Percentiles rank a stretch among this genome's conserved stretches.
Evolutionary conservation across 1,140 invertebrate species (phyloP).

Genomic region (Pogonomyrmex barbatus): DNA sequence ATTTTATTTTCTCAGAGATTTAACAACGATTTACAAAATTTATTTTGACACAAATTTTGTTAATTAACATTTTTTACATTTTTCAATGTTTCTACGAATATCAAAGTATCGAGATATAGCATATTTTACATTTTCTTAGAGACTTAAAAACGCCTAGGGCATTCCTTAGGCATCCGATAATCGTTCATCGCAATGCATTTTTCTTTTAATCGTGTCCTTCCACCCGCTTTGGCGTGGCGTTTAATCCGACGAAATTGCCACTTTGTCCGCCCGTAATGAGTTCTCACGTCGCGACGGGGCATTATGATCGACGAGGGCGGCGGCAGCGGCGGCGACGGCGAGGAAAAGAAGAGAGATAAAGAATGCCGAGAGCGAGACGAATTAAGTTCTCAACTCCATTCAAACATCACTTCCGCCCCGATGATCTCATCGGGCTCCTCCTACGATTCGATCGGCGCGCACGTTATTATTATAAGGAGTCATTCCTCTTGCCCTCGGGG

Average conservation of each 20-base stretch:
- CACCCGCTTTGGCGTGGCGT: constrained; percentile 23
- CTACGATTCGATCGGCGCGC: constrained; percentile 78
- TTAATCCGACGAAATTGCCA: constrained; percentile 63
- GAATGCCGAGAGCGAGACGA: constrained; percentile 70
- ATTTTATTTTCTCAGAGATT: no score
- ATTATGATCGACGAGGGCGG: constrained; percentile 62
- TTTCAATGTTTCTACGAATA: no score
- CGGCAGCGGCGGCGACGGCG: constrained; percentile 27
- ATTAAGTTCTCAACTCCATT: constrained; percentile 85
- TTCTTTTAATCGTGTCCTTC: constrained; percentile 36
- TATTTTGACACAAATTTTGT: no score
- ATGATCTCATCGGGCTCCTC: constrained; percentile 82
- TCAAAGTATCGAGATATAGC: background rate
- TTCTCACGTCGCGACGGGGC: constrained; percentile 65
- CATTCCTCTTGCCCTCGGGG: constrained; percentile 46
- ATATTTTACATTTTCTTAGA: background rate
- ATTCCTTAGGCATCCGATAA: constrained; percentile 26
- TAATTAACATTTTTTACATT: background rate
- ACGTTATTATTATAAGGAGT: constrained; percentile 62
- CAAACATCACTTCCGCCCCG: constrained; percentile 84
- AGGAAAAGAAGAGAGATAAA: constrained; percentile 65
- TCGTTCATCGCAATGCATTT: constrained; percentile 50
- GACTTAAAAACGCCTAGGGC: background rate
- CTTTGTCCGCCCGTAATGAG: constrained; percentile 63
- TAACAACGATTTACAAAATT: no score